Conservation (phyloP, 2,113 vertebrate genomes). For the Paracanthobrama guichenoti region DNA sequence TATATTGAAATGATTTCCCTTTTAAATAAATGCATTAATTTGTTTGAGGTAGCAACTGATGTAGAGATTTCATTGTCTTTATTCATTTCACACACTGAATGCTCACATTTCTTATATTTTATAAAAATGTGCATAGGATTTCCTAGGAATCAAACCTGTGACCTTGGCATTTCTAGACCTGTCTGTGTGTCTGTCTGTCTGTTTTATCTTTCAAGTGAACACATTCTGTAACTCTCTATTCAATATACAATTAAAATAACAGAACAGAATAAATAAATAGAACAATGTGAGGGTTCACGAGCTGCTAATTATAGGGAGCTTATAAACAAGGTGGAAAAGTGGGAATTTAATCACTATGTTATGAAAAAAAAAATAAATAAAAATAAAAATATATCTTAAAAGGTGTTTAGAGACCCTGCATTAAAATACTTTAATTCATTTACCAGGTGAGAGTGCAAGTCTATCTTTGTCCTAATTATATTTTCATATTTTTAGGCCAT, state of each 20-base stretch:
- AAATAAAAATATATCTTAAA: too few species aligned
- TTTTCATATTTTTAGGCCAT: constrained; percentile 47
- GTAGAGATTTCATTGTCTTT: constrained; percentile 15
- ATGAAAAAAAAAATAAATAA: constrained; percentile 66
- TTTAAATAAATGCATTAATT: background rate
- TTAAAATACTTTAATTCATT: constrained; percentile 61
- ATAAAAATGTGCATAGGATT: constrained; percentile 3
- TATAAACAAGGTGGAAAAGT: constrained; percentile 62
- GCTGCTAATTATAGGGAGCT: constrained; percentile 65
- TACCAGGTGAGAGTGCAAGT: constrained; percentile 58
- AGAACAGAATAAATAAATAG: background rate
- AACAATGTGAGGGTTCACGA: constrained; percentile 44
- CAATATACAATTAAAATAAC: background rate
- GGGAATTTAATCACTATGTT: constrained; percentile 69
- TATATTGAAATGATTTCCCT: background rate
- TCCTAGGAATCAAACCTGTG: background rate
- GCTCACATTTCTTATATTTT: background rate
- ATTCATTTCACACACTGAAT: background rate
- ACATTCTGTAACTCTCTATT: constrained; percentile 3
- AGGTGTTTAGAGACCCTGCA: constrained; percentile 57
- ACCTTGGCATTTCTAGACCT: constrained; percentile 16
- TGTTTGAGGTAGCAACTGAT: background rate
- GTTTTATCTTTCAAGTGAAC: background rate
- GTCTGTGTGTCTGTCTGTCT: background rate
- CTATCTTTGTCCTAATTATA: constrained; percentile 61